Base-by-base conservation (phyloP, 2,113 vertebrate genomes). In the Notiomystis cincta region DNA sequence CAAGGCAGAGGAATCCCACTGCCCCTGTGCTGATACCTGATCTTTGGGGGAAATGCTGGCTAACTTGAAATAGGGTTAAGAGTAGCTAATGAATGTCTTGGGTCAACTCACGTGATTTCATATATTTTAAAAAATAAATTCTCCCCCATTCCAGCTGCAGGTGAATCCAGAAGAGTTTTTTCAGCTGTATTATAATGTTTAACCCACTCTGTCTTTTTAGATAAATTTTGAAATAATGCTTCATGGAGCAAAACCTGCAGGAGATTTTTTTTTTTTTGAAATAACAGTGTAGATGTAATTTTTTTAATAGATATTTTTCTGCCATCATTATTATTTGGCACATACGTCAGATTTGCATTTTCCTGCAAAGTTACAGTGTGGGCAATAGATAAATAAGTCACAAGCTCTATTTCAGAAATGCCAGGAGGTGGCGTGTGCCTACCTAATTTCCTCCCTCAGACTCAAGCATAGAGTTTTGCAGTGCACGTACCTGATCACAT, bases 381-480 rank as follows among this genome's bases (percentile, higher is more conserved):
- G 25, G 20, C 58, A 77, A 42, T 23, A 61, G 20, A 33, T 62
- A 70, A 77, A 65, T 13, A 79, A 71, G 24, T 66, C 1, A 1
- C 28, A 5, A 71, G 37, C 23, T 87, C 13, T 61, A 2, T 67
- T 79, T 92, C 65, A 86, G 53, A 92, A 65, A 23, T 61, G 15
- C 96, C 95, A 94, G 95, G 75, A 97, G 95, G n/a, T 96, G 92
- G 94, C 82, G n/a, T 87, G 50, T 87, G 90, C 86, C 42, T 69
- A 50, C 88, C 75, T 85, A 25, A 57, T 82, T 95, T 93, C 22
- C 18, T 84, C 28, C 53, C 14, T 92, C 40, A 64, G 57, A 71
- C 42, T 79, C 24, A 25, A 82, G 69, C 10, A 5, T 19, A 11
- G 31, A 50, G 28, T 44, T 88, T 80, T 90, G 44, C 45, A n/a